Conservation (phyloP, 2,888 invertebrate species). For the Trypoxylon attenuatum region DNA sequence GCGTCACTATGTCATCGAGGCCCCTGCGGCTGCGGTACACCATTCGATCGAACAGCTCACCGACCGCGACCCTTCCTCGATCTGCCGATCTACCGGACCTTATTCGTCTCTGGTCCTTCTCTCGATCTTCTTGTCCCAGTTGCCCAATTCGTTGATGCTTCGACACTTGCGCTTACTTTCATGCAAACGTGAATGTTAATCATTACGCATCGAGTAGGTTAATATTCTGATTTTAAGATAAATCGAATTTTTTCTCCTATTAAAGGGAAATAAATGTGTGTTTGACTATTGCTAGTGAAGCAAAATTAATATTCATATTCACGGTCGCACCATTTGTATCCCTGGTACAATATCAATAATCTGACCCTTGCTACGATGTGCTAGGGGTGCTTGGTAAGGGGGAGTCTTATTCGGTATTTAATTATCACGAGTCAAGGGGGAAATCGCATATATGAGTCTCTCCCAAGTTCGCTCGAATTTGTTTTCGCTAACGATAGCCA, state of each 20-base stretch:
- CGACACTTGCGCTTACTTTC: background rate
- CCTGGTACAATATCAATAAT: slow-evolving; percentile 68
- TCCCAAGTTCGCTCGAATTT: too few relatives aligned
- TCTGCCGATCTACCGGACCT: slow-evolving; percentile 20
- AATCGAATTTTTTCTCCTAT: slow-evolving; percentile 10
- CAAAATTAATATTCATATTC: slow-evolving; percentile 72
- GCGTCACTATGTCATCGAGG: slow-evolving; percentile 67
- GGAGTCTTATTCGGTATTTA: slow-evolving; percentile 69
- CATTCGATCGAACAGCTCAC: slow-evolving; percentile 39
- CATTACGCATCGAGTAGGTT: too few relatives aligned
- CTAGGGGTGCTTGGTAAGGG: slow-evolving; percentile 43
- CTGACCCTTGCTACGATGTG: slow-evolving; percentile 51
- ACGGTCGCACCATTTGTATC: slow-evolving; percentile 66
- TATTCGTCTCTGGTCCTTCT: slow-evolving; percentile 4
- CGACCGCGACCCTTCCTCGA: slow-evolving; percentile 21
- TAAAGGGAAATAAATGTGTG: slow-evolving; percentile 25
- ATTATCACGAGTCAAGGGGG: slow-evolving; percentile 64
- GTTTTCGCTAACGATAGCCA: too few relatives aligned
- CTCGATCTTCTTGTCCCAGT: slow-evolving; percentile 4
- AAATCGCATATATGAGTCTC: too few relatives aligned
- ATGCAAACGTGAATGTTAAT: background rate
- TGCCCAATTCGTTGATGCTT: background rate
- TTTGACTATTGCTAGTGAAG: slow-evolving; percentile 31
- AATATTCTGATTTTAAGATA: too few relatives aligned
- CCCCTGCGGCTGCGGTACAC: slow-evolving; percentile 44